Evolutionary conservation across 92 coral and sea anemone species (phyloP), one percentile per base, ranked within the genome.

Genomic region (Parazoanthus atlanticus): DNA sequence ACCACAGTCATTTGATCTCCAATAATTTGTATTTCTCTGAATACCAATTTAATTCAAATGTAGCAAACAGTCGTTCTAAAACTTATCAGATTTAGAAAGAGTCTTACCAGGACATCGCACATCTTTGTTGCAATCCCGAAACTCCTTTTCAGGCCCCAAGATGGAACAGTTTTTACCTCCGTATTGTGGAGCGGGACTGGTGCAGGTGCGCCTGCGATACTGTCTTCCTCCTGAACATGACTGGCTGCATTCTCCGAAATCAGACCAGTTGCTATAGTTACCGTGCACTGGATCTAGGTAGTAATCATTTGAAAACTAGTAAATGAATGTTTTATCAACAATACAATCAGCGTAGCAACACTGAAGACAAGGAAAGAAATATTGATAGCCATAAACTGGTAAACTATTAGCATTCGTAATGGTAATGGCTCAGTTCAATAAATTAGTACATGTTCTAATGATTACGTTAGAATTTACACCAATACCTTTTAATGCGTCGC

Each of bases 191-290:
- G 94, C 21, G 49, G 98, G 98, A 80, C 85, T 92, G 91, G 88
- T 92, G 69, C 98, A 95, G 15, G 90, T 88, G 47, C 98, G 96
- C 28, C 73, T 92, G 33, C 98, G 96, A 70, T 80, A 82, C 89
- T 66, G 90, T 52, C 65, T 80, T 0, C 98, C 98, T 3, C 93
- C 91, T 70, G 78, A 78, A 56, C 98, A 95, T 15, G 96, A 85
- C 29, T 89, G 89, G 89, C 96, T 95, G 78, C 98, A 95, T 46
- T 90, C 93, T 43, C 93, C 91, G 79, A 93, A 95, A 13, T 32
- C 90, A n/a, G 98, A 91, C 98, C 98, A 95, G 64, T 82, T 89
- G 81, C 96, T 83, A 84, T 90, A 95, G 85, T 83, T 90, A n/a
- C 98, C 98, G 79, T 93, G 78, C 34, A 92, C 96, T 66, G 79